These are phyloP conservation scores for Temnothorax curvispinosus DNA, from an alignment of 1,140 invertebrate species.

Conservation along the genomic window DNA sequence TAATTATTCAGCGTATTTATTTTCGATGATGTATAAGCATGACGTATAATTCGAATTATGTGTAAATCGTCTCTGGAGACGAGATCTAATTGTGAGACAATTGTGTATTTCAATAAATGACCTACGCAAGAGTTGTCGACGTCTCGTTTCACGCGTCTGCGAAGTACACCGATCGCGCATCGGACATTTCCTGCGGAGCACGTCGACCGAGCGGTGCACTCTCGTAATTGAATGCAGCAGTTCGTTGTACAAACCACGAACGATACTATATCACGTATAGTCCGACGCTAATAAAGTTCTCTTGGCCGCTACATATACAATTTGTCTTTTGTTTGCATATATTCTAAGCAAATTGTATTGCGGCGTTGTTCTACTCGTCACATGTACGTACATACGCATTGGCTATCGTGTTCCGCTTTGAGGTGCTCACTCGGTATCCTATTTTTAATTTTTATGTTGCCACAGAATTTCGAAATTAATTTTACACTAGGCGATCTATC, in stretches of 20 bases:
- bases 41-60: background rate
- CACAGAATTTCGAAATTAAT: background rate
- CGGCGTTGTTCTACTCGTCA: background rate
- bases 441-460: background rate
- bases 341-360: constrained; percentile 33
- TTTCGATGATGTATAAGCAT: constrained; percentile 24
- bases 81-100: constrained; percentile 36
- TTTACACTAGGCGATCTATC: background rate
- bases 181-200: background rate
- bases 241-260: constrained; percentile 14
- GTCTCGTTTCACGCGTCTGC: background rate
- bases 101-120: constrained; percentile 58
- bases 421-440: background rate
- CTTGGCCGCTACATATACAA: constrained; percentile 5
- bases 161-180: background rate
- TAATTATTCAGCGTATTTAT: constrained; percentile 17
- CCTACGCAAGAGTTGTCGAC: constrained; percentile 1
- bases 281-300: constrained; percentile 23
- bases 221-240: constrained; percentile 17
- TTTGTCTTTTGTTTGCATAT: constrained; percentile 32
- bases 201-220: background rate
- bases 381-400: background rate
- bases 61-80: constrained; percentile 21
- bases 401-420: background rate
- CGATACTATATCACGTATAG: constrained; percentile 3